Evolutionary conservation across 2,797 vertebrate species (phyloP).

Genomic region (Pseudochaenichthys georgianus): DNA sequence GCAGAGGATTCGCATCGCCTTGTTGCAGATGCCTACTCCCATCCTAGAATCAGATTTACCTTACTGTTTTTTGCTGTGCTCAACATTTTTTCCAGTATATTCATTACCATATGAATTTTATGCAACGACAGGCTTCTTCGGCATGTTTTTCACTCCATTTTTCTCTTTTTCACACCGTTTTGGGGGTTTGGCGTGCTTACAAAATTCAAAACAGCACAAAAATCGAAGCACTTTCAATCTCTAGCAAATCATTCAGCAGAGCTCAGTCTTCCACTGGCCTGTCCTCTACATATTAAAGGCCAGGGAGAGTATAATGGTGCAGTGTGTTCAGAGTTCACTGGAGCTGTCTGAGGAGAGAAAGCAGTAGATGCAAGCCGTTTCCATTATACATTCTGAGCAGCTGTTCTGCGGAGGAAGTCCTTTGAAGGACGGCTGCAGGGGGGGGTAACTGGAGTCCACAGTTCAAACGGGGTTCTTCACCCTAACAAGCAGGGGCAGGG

Average conservation of each 20-base stretch:
- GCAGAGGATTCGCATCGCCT: constrained; percentile 29
- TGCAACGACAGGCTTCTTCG: constrained; percentile 30
- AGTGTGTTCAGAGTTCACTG: constrained; percentile 59
- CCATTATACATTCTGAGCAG: constrained; percentile 80
- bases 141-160: constrained; percentile 27
- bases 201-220: constrained; percentile 36
- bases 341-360: constrained; percentile 61
- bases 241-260: constrained; percentile 18
- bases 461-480: constrained; percentile 74
- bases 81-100: constrained; percentile 39
- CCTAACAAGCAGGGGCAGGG: constrained; percentile 57
- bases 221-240: constrained; percentile 35
- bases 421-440: constrained; percentile 72
- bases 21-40: constrained; percentile 19
- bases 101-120: constrained; percentile 34
- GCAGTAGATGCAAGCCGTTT: constrained; percentile 61
- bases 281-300: constrained; percentile 35
- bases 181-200: constrained; percentile 36
- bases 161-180: constrained; percentile 18
- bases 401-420: constrained; percentile 78
- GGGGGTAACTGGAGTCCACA: constrained; percentile 63
- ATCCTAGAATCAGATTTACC: constrained; percentile 29
- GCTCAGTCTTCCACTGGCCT: constrained; percentile 34
- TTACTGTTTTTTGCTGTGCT: constrained; percentile 38
- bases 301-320: constrained; percentile 58